phyloP scores from a whole-genome alignment of 1,140 invertebrate genomes.

The Dendroctonus ponderosae region DNA sequence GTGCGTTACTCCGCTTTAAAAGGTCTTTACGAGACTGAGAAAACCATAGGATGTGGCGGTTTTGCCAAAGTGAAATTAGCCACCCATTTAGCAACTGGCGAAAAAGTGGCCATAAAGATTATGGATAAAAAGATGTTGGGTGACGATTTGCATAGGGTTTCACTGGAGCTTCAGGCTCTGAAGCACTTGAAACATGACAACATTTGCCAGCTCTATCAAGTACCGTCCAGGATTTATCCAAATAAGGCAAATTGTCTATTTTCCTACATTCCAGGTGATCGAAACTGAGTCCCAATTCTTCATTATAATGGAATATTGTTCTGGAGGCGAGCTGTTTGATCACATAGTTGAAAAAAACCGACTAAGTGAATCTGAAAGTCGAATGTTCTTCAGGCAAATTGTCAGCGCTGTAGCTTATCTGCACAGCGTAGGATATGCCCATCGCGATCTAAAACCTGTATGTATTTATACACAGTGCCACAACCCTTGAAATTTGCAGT shows the following conservation, averaged over 20 bases:
- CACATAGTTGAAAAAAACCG: conserved; percentile 78
- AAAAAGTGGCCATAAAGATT: conserved; percentile 88
- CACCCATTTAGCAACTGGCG: conserved; percentile 79
- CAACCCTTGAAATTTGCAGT: not conserved
- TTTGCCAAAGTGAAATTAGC: conserved; percentile 89
- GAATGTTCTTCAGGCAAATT: conserved; percentile 75
- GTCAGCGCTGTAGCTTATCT: conserved; percentile 79
- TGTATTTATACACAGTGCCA: conserved; percentile 46
- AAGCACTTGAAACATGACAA: conserved; percentile 77
- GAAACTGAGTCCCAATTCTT: conserved; percentile 81
- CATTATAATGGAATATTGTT: conserved; percentile 82
- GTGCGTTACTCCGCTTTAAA: conserved; percentile 57
- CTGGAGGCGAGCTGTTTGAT: conserved; percentile 81
- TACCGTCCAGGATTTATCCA: conserved; percentile 45
- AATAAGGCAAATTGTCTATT: conserved; percentile 40
- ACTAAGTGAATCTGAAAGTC: conserved; percentile 69
- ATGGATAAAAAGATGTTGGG: conserved; percentile 82
- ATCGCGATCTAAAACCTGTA: conserved; percentile 87
- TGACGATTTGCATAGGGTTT: conserved; percentile 77
- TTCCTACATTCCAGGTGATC: conserved; percentile 63
- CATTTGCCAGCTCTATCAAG: conserved; percentile 81
- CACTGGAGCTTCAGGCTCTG: conserved; percentile 78
- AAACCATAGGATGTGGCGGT: conserved; percentile 82
- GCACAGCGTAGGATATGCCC: conserved; percentile 78
- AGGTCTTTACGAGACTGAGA: conserved; percentile 67